phyloP scores from a whole-genome alignment of 2,888 invertebrate species.

The Blera fallax region DNA sequence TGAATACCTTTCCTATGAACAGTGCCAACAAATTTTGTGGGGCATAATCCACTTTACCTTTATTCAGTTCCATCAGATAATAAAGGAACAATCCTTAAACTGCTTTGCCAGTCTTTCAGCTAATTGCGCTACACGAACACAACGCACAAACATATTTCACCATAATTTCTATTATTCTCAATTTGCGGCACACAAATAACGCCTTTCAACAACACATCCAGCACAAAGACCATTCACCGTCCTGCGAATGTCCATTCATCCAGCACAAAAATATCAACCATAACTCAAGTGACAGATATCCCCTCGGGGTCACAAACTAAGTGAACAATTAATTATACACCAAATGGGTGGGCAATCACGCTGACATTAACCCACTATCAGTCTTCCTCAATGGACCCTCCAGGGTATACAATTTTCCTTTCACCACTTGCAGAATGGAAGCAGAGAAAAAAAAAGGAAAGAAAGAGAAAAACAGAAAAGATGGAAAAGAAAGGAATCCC shows the following conservation, averaged over 20 bases:
- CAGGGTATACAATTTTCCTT: constrained; percentile 69
- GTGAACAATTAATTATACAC: constrained; percentile 73
- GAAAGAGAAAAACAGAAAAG: constrained; percentile 1
- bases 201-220: constrained; percentile 36
- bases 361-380: constrained; percentile 73
- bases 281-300: constrained; percentile 70
- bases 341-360: constrained; percentile 72
- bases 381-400: constrained; percentile 71
- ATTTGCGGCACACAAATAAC: constrained; percentile 40
- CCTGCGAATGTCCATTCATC: constrained; percentile 44
- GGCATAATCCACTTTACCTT: not conserved
- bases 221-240: constrained; percentile 2
- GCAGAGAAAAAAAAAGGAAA: not conserved
- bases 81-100: not conserved
- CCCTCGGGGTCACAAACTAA: constrained; percentile 69
- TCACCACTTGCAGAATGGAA: constrained; percentile 44
- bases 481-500: constrained; percentile 45
- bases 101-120: not conserved
- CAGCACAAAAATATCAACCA: constrained; percentile 66
- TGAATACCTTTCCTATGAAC: too few species aligned
- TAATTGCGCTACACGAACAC: constrained; percentile 2
- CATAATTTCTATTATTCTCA: constrained; percentile 36
- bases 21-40: too few species aligned
- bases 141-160: constrained; percentile 6
- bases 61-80: not conserved